Evolutionary conservation across 2,113 vertebrate species (phyloP), one percentile per base, ranked within the genome.

Genomic region (Pipa parva): DNA sequence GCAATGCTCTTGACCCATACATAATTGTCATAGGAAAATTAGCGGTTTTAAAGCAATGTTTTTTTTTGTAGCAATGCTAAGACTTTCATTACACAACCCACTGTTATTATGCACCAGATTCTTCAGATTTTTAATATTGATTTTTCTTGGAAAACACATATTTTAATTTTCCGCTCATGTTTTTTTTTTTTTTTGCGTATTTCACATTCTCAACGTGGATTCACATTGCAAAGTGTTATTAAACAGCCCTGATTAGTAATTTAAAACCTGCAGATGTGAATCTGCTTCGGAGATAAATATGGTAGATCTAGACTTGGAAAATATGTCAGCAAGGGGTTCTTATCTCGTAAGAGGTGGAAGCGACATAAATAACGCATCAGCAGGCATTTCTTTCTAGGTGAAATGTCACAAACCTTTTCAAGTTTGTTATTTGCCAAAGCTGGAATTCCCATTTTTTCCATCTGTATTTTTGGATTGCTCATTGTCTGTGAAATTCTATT

Each of bases 11-110:
- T 58, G 28, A 49, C 54, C 28, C 52, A 58, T 58, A 42, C 45
- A 58, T 67, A 48, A 66, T 58, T 67, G 54, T 48, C 54, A 46
- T 39, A 58, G 54, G 63, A 58, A 45, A 58, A 36, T 36, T 12
- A 42, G 39, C 17, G 13, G n/a, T 42, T 42, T 39, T n/a, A 13
- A 13, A 4, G 39, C 39, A n/a, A 42, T n/a, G n/a, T 36, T 7
- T 36, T 12, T 1, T 36, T 36, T 9, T 13, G 10, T 36, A 6
- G 10, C 5, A 31, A 31, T 31, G 10, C 29, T 31, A n/a, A n/a
- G n/a, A n/a, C 10, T 31, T 6, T 6, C 29, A 31, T 31, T 31
- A 31, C 10, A 6, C 10, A 31, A 31, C 5, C 10, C 10, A 31
- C 29, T 31, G 29, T 6, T 5, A 31, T 6, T 31, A 31, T 31